Percentiles rank a stretch among this genome's conserved stretches.
Evolutionary conservation across 2,797 vertebrate species (phyloP).

Genomic region (Miichthys miiuy): DNA sequence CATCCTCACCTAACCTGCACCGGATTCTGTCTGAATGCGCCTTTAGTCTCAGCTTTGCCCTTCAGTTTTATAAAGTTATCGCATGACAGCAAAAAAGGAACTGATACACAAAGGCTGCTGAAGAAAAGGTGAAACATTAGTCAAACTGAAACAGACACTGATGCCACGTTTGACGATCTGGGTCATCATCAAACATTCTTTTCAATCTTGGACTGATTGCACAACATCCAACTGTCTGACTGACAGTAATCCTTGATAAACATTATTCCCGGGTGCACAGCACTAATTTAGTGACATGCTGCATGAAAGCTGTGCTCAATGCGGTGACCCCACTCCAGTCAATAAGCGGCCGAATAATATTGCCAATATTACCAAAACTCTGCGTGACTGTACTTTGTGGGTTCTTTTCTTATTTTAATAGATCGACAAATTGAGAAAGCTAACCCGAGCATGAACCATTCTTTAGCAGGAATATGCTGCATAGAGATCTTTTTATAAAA

Average conservation of each 20-base stretch:
- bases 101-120: not conserved
- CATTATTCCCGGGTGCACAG: not conserved
- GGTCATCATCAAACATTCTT: not conserved
- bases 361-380: not conserved
- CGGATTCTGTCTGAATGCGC: no score
- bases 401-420: not conserved
- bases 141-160: not conserved
- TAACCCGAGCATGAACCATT: slow-evolving; percentile 5
- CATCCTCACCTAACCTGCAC: no score
- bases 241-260: not conserved
- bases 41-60: not conserved
- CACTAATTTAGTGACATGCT: not conserved
- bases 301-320: not conserved
- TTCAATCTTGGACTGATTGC: not conserved
- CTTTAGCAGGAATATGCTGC: not conserved
- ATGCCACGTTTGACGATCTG: not conserved
- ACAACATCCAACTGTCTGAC: not conserved
- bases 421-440: no score
- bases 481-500: slow-evolving; percentile 11
- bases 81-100: slow-evolving; percentile 26
- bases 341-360: not conserved
- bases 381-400: not conserved
- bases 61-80: not conserved
- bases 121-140: not conserved
- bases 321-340: not conserved